Evolutionary conservation across 2,888 invertebrate species (phyloP), one percentile per base, ranked within the genome.

Genomic region (Salticus scenicus): DNA sequence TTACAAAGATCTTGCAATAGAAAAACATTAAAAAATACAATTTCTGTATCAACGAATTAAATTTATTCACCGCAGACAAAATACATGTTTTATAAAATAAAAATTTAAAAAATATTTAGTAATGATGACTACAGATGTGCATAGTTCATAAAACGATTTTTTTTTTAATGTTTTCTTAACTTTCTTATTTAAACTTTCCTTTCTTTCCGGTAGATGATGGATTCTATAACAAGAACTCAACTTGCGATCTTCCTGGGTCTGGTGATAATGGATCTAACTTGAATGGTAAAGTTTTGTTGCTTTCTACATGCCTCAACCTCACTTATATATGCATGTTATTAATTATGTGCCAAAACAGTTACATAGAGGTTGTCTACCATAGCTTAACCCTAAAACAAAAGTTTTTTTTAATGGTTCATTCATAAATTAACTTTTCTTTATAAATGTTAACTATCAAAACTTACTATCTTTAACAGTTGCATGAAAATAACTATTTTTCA

Each of bases 151-250:
- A 63, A 24, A 14, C 17, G 10, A 66, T 17, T 28, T 12, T 64
- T 24, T 64, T 1, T 7, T 5, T 4, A 10, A 30, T 30, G 20
- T 14, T 28, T 27, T 24, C 7, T 8, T 64, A 7, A 2, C 8
- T 66, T 28, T 28, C 28, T 8, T 66, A 1, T 5, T 10, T 37
- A 8, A 37, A 37, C 37, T 28, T 66, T 28, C 7, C 17, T 12
- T 17, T 33, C 20, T 17, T 20, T 1, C 17, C 31, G 31, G 17
- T 37, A 77, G 78, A 71, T 31, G 78, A 78, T 63, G 41, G 63
- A 17, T 78, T 78, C 63, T 78, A 71, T 28, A 31, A 31, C 31
- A 66, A 66, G 17, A 66, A 28, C 17, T 2, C 14, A 1, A 31
- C 17, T n/a, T 30, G 14, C 30, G 31, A 28, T 30, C 0, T 66